A percentile compares a stretch with the other conserved stretches of the same genome.
These are phyloP conservation scores for Drosophila repletoides DNA, from an alignment of 1,140 invertebrate species.

Conservation along the genomic window DNA sequence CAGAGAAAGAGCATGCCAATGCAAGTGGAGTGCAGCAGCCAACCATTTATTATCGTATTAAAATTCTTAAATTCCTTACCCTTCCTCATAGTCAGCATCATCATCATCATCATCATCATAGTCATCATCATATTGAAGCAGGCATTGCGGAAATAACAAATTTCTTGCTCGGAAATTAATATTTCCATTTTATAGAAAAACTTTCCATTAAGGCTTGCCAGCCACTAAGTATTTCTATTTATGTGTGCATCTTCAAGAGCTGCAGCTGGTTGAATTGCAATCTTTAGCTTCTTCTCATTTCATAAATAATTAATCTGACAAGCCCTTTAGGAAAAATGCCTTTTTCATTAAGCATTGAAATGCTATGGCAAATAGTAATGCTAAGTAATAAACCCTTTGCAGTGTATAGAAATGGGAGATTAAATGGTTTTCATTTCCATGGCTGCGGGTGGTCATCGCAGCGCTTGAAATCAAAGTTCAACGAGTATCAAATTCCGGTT, in stretches of 20 bases:
- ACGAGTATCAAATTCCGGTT: slow-evolving; percentile 6
- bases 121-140: slow-evolving; percentile 49
- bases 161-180: slow-evolving; percentile 79
- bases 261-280: no score
- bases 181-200: slow-evolving; percentile 76
- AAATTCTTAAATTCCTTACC: slow-evolving; percentile 46
- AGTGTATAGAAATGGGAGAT: not conserved
- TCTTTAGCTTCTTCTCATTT: not conserved
- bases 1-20: slow-evolving; percentile 31
- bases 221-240: no score
- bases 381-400: no score
- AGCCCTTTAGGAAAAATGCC: no score
- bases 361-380: no score
- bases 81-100: not conserved
- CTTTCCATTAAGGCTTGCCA: slow-evolving; percentile 31
- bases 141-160: slow-evolving; percentile 75
- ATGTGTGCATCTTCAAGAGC: no score
- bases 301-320: no score
- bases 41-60: slow-evolving; percentile 75
- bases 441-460: not conserved
- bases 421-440: not conserved
- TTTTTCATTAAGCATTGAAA: no score
- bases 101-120: no score
- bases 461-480: slow-evolving; percentile 8
- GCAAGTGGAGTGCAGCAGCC: slow-evolving; percentile 1